phyloP scores from a whole-genome alignment of 2,113 vertebrate genomes.

The Emydura subglobosa region DNA sequence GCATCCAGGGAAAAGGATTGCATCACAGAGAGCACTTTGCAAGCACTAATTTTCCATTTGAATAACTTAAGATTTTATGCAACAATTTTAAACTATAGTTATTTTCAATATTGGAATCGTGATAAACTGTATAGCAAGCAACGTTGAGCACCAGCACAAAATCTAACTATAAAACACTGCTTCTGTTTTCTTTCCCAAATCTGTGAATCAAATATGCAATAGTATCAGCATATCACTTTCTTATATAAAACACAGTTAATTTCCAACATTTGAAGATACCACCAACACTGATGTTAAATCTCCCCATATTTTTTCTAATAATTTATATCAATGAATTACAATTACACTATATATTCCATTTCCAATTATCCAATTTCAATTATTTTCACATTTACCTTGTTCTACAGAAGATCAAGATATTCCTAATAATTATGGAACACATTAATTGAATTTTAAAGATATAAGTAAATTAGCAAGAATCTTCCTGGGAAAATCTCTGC shows the following conservation, averaged over 20 bases:
- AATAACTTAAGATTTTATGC: constrained; percentile 5
- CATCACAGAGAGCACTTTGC: constrained; percentile 5
- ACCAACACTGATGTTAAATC: not conserved
- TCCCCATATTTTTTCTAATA: not conserved
- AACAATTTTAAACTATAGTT: not conserved
- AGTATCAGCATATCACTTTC: not conserved
- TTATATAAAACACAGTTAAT: not conserved
- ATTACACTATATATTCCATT: not conserved
- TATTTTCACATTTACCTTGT: constrained; percentile 43
- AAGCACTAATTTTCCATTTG: constrained; percentile 10
- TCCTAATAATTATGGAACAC: constrained; percentile 42
- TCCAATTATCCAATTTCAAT: constrained; percentile 25
- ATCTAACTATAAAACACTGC: not conserved
- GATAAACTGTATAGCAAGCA: not conserved
- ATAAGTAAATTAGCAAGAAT: constrained; percentile 40
- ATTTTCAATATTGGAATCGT: not conserved
- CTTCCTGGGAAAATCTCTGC: not conserved
- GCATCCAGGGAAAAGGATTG: constrained; percentile 16
- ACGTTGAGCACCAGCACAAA: not conserved
- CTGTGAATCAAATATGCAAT: not conserved
- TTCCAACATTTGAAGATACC: not conserved
- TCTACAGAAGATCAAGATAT: constrained; percentile 33
- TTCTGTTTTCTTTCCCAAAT: not conserved
- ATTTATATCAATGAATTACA: not conserved
- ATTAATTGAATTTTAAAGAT: constrained; percentile 52